phyloP scores from a whole-genome alignment of 2,888 invertebrate genomes.

The Epirrita christyi region DNA sequence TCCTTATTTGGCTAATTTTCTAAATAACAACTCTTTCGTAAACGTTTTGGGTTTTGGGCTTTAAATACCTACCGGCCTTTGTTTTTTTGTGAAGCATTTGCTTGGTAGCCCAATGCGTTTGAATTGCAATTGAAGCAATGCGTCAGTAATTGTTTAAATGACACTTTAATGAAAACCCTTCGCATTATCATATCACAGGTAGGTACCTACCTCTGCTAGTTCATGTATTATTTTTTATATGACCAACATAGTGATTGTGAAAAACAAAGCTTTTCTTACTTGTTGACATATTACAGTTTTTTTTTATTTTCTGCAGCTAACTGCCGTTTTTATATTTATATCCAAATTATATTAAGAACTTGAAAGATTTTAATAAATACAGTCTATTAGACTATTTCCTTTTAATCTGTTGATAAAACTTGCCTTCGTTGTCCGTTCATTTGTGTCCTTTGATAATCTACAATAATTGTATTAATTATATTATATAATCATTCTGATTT shows the following conservation, averaged over 20 bases:
- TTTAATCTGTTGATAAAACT: not conserved
- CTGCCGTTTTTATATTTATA: not conserved
- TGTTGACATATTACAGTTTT: not conserved
- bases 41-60: not conserved
- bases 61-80: not conserved
- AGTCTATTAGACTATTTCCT: not conserved
- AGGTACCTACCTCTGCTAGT: not conserved
- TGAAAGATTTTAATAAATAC: not conserved
- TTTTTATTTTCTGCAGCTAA: no score
- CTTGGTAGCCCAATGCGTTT: not conserved
- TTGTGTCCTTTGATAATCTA: slow-evolving; percentile 11
- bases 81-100: not conserved
- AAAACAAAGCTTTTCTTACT: not conserved
- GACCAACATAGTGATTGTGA: not conserved
- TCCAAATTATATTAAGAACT: not conserved
- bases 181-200: not conserved
- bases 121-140: no score
- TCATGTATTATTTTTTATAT: not conserved
- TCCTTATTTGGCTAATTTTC: no score
- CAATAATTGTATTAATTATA: slow-evolving; percentile 10
- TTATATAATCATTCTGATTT: no score
- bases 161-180: no score
- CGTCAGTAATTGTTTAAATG: not conserved
- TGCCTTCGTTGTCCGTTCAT: slow-evolving; percentile 16
- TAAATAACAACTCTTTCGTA: no score